Conservation (phyloP, 2,113 vertebrate genomes). For the Tachysurus vachellii region DNA sequence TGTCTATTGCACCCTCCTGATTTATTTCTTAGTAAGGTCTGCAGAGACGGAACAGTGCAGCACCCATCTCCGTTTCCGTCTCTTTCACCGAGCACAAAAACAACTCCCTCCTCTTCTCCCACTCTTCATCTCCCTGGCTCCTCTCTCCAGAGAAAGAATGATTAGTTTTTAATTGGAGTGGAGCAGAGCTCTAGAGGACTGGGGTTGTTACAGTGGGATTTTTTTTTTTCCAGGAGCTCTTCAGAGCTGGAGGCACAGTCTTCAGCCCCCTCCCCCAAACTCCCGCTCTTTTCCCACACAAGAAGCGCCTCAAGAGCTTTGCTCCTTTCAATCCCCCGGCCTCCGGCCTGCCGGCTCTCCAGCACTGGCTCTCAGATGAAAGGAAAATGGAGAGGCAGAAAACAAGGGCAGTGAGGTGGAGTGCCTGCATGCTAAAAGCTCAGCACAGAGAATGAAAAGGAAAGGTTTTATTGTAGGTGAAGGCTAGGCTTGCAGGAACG, state of each 20-base stretch:
- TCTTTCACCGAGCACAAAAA: constrained; percentile 13
- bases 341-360: constrained; percentile 32
- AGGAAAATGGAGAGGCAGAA: constrained; percentile 33
- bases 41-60: not conserved
- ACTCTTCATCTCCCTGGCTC: constrained; percentile 27
- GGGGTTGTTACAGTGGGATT: constrained; percentile 76
- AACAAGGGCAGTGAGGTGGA: constrained; percentile 19
- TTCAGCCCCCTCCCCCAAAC: constrained; percentile 7
- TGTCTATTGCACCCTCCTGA: constrained; percentile 8
- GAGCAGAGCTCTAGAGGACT: constrained; percentile 66
- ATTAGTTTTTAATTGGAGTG: constrained; percentile 76
- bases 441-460: not conserved
- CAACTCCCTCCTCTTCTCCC: constrained; percentile 12
- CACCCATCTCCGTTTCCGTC: not conserved
- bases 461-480: not conserved
- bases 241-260: constrained; percentile 50
- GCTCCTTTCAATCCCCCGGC: constrained; percentile 11
- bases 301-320: constrained; percentile 45
- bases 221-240: constrained; percentile 58
- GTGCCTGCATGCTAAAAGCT: constrained; percentile 7
- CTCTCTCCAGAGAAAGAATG: constrained; percentile 59
- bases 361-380: constrained; percentile 40
- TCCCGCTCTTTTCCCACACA: constrained; percentile 40
- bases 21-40: constrained; percentile 23
- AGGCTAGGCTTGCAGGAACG: not conserved